Conservation (phyloP, 2,113 vertebrate species). For the Plotosus lineatus region DNA sequence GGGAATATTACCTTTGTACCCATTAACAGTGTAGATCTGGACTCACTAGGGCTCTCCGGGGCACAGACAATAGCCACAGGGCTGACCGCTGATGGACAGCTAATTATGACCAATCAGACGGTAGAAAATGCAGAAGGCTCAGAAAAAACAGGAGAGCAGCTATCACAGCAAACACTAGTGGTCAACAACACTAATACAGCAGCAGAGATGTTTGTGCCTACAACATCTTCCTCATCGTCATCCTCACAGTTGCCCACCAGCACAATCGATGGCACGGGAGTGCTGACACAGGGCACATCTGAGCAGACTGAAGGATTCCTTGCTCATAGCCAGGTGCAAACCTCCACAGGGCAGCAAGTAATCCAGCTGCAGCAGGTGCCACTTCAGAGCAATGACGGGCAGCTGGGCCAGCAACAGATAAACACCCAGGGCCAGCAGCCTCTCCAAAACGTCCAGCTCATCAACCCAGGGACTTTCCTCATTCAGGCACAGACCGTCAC, state of each 20-base stretch:
- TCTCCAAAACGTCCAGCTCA: constrained; percentile 93
- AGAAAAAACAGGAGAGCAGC: constrained; percentile 85
- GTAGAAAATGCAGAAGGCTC: constrained; percentile 85
- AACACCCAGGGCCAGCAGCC: constrained; percentile 85
- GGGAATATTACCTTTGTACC: constrained; percentile 99
- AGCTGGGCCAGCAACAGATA: constrained; percentile 93
- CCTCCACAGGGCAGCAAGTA: constrained; percentile 48
- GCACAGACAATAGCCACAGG: constrained; percentile 97
- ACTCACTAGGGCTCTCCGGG: constrained; percentile 92
- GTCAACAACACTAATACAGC: constrained; percentile 82
- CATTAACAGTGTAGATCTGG: constrained; percentile 97
- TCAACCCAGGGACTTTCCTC: constrained; percentile 97
- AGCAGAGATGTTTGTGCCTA: constrained; percentile 96
- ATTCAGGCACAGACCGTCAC: constrained; percentile 99
- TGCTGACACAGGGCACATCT: constrained; percentile 85
- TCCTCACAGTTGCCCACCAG: constrained; percentile 85
- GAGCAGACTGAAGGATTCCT: constrained; percentile 84
- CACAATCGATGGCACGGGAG: constrained; percentile 84
- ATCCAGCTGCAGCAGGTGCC: constrained; percentile 87
- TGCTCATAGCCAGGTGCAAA: constrained; percentile 87
- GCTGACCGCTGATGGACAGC: constrained; percentile 94
- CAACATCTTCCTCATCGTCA: constrained; percentile 78
- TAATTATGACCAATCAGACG: constrained; percentile 87
- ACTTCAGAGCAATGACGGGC: constrained; percentile 84
- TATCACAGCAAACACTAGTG: constrained; percentile 85